Evolutionary conservation across 2,888 invertebrate genomes (phyloP).

Genomic region (Scaptodrosophila latifasciaeformis): DNA sequence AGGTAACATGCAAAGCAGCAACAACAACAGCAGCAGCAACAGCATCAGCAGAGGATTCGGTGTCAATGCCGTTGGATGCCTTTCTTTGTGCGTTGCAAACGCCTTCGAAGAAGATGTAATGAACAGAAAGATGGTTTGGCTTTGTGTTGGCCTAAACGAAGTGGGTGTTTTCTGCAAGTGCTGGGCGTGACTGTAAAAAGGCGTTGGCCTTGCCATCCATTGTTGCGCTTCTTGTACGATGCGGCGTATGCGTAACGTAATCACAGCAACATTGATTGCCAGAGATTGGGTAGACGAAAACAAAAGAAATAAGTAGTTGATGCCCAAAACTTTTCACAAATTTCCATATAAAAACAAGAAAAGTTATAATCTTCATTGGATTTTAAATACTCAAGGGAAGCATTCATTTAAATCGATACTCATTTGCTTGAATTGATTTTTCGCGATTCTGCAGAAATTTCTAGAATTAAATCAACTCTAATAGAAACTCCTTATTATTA

Average conservation of each 20-base stretch:
- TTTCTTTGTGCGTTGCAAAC: constrained; percentile 34
- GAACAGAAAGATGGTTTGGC: constrained; percentile 43
- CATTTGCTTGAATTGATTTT: too few relatives aligned
- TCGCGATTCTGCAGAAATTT: too few relatives aligned
- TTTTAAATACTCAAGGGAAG: too few relatives aligned
- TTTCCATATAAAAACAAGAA: background rate
- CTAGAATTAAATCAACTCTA: too few relatives aligned
- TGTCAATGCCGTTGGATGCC: background rate
- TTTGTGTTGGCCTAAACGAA: too few relatives aligned
- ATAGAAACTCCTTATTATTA: too few relatives aligned
- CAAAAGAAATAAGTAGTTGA: too few relatives aligned
- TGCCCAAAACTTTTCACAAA: constrained; percentile 49
- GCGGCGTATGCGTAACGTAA: constrained; percentile 61
- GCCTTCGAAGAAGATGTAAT: constrained; percentile 27
- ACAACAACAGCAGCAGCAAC: background rate
- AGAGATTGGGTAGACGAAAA: constrained; percentile 46
- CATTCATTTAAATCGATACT: too few relatives aligned
- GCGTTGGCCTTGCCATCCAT: background rate
- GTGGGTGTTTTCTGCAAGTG: background rate
- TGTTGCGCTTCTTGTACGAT: constrained; percentile 15
- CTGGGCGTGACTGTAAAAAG: background rate
- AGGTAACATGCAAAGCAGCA: constrained; percentile 3
- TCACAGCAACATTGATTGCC: constrained; percentile 65
- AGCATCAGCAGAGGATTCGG: background rate
- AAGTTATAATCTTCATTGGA: too few relatives aligned